A percentile compares a stretch with the other conserved stretches of the same genome.
Evolutionary conservation across 2,113 vertebrate genomes (phyloP).

Genomic region (Paracanthobrama guichenoti): DNA sequence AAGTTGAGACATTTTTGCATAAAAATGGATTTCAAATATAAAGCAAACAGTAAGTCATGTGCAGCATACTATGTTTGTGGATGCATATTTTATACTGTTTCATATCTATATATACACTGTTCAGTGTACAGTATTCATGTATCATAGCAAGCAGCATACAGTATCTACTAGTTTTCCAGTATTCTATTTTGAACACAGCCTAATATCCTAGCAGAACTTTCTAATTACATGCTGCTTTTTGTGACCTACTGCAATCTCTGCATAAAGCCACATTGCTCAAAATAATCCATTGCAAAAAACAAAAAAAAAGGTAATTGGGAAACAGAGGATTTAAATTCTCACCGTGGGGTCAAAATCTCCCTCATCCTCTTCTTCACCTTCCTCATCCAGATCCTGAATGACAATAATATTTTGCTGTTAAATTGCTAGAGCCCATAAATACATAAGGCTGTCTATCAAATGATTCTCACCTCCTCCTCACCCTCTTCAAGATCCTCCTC

Average conservation of each 20-base stretch:
- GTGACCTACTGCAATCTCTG: neutral
- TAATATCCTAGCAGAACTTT: neutral
- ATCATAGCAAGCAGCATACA: neutral
- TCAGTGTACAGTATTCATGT: too few relatives aligned
- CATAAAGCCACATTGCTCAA: neutral
- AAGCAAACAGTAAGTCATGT: neutral
- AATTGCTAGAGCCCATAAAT: neutral
- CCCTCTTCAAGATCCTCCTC: conserved; percentile 92
- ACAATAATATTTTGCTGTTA: conserved; percentile 41
- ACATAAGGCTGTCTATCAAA: neutral
- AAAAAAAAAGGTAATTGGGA: too few relatives aligned
- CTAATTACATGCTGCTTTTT: neutral
- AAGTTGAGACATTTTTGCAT: neutral
- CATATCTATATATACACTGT: too few relatives aligned
- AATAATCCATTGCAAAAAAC: neutral
- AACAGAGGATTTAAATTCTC: conserved; percentile 29
- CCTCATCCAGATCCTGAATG: conserved; percentile 90
- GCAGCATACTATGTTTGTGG: neutral
- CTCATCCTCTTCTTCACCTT: conserved; percentile 92
- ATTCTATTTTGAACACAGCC: neutral
- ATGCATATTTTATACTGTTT: neutral
- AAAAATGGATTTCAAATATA: neutral
- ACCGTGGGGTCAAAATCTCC: conserved; percentile 86
- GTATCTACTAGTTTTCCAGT: neutral
- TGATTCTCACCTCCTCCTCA: conserved; percentile 89